Evolutionary conservation across 2,797 vertebrate species (phyloP).

Genomic region (Cuniculus paca): DNA sequence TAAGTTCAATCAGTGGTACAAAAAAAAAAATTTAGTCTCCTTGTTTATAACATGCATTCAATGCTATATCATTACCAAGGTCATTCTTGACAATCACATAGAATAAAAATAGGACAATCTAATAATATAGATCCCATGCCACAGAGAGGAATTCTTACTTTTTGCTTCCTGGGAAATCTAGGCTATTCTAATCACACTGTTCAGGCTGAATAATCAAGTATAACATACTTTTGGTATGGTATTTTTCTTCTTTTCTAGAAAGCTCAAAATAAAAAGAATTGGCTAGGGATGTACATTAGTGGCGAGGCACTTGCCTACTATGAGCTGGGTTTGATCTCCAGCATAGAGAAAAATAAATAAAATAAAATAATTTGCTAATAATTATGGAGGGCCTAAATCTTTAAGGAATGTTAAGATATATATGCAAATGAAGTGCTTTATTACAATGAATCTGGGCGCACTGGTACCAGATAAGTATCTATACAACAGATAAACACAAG

Average conservation of each 20-base stretch:
- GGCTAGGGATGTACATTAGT: background rate
- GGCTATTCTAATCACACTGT: conserved; percentile 3
- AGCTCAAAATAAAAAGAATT: conserved; percentile 16
- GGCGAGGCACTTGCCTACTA: background rate
- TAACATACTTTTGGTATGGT: background rate
- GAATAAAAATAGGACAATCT: conserved; percentile 42
- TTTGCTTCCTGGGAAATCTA: conserved; percentile 40
- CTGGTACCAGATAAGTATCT: background rate
- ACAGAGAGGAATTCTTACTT: conserved; percentile 20
- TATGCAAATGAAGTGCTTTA: background rate
- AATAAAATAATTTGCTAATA: background rate
- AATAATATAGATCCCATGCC: background rate
- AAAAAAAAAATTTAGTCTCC: no score
- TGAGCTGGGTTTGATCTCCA: background rate
- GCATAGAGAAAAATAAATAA: background rate
- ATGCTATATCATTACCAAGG: background rate
- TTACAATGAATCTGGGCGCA: background rate
- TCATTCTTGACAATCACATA: conserved; percentile 4
- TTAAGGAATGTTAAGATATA: background rate
- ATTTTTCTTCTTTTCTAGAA: conserved; percentile 38
- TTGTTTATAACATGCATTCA: background rate
- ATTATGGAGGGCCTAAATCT: background rate
- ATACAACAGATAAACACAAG: background rate
- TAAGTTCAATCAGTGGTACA: no score
- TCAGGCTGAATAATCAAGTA: background rate